These are phyloP conservation scores for Phalacrocorax aristotelis DNA, from an alignment of 2,113 vertebrate genomes.

Conservation along the genomic window DNA sequence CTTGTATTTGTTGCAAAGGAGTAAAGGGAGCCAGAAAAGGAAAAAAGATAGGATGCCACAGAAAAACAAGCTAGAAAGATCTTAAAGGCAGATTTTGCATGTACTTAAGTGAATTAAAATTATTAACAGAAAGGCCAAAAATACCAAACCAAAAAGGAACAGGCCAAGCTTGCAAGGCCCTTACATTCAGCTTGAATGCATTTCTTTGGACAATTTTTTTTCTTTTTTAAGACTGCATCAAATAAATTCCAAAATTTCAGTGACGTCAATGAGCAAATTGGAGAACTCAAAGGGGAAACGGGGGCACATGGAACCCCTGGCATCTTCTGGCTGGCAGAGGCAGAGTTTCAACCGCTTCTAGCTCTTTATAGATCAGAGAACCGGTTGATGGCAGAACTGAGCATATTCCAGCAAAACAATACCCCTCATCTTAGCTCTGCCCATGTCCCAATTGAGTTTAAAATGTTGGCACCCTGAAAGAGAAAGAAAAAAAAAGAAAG, in stretches of 20 bases:
- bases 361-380: slow-evolving; percentile 62
- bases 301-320: slow-evolving; percentile 49
- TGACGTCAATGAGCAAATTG: slow-evolving; percentile 46
- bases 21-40: slow-evolving; percentile 11
- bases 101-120: slow-evolving; percentile 29
- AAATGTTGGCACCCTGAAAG: slow-evolving; percentile 64
- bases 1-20: neutral
- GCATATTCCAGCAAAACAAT: slow-evolving; percentile 66
- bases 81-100: slow-evolving; percentile 30
- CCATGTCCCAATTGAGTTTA: slow-evolving; percentile 63
- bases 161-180: slow-evolving; percentile 55
- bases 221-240: slow-evolving; percentile 19
- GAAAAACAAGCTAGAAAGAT: slow-evolving; percentile 22
- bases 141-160: slow-evolving; percentile 41
- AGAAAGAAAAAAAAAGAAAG: slow-evolving; percentile 62
- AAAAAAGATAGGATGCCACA: slow-evolving; percentile 21
- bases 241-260: slow-evolving; percentile 62
- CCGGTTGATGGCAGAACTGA: slow-evolving; percentile 60
- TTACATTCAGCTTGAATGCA: slow-evolving; percentile 52
- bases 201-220: slow-evolving; percentile 47
- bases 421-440: slow-evolving; percentile 68
- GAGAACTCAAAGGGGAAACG: slow-evolving; percentile 26
- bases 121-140: slow-evolving; percentile 44
- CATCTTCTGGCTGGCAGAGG: slow-evolving; percentile 63
- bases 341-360: slow-evolving; percentile 62